Base-by-base conservation (phyloP, 2,888 invertebrate species). In the Diarsia brunnea region DNA sequence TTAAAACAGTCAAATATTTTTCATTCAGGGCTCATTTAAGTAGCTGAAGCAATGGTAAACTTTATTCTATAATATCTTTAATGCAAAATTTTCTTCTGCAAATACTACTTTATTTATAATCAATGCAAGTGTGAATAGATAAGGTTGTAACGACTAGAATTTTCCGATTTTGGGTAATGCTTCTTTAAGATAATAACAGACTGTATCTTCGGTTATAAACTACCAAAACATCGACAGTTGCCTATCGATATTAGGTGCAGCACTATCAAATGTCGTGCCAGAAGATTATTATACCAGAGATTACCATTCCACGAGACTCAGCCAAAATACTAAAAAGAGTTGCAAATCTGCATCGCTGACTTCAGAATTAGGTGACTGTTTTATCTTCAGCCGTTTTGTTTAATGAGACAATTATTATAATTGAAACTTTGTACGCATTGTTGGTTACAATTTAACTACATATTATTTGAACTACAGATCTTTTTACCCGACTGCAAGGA, bases 241-340 rank as follows among this genome's bases (percentile, higher is more conserved):
- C 14, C 0, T 64, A 69, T 77, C 68, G 55, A 66, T 3, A 43
- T 43, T 1, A 0, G 21, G 0, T 55, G 19, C 83, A 75, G 21
- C 87, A 79, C 88, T 90, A 88, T 27, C 45, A 65, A 84, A 84
- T 86, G 85, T 86, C 87, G 90, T 90, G 90, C 89, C 89, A 90
- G 85, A 81, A 89, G 89, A 90, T 89, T 90, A 90, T 90, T 88
- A 88, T 89, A 89, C 88, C 85, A 86, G 87, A 89, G 89, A 91
- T 91, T 91, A 91, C 90, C 90, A 90, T 89, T 87, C 87, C 85
- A 81, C 82, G 74, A 86, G 73, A 79, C 84, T 87, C 85, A 89
- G 89, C 87, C 89, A 87, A 91, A 90, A 90, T 90, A 91, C 89
- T 88, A 89, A 90, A 90, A 90, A 88, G 86, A 89, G 88, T 89